These are phyloP conservation scores for Opisthocomus hoazin DNA, from an alignment of 2,113 vertebrate genomes.

Conservation along the genomic window DNA sequence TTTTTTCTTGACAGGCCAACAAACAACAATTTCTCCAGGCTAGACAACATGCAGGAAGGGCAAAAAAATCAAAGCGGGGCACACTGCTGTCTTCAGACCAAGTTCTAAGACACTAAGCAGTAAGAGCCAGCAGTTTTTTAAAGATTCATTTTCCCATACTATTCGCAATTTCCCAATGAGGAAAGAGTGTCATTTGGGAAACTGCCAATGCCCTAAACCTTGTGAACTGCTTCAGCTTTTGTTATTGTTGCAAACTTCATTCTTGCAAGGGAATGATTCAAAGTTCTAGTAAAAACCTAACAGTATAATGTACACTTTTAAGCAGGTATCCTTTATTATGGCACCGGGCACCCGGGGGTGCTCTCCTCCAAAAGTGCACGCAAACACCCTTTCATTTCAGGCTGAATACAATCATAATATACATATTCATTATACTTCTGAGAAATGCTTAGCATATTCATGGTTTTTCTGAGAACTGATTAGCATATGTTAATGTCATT, in stretches of 20 bases:
- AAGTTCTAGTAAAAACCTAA: too few relatives aligned
- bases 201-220: not conserved
- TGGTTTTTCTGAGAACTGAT: too few relatives aligned
- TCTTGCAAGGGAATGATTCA: not conserved
- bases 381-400: too few relatives aligned
- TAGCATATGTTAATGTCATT: too few relatives aligned
- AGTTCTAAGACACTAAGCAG: not conserved
- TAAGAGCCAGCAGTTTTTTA: not conserved
- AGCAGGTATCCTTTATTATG: too few relatives aligned
- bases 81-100: not conserved
- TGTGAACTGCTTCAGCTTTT: not conserved
- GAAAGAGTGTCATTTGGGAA: not conserved
- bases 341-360: too few relatives aligned
- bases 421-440: too few relatives aligned
- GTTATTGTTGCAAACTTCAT: not conserved
- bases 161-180: not conserved
- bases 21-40: not conserved
- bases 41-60: not conserved
- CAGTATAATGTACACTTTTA: too few relatives aligned
- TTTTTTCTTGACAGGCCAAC: not conserved
- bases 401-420: too few relatives aligned
- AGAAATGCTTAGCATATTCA: too few relatives aligned
- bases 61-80: not conserved
- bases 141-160: not conserved
- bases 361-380: too few relatives aligned